A percentile compares a stretch with the other conserved stretches of the same genome.
phyloP scores from a whole-genome alignment of 2,888 invertebrate genomes.

The Lutraria lutraria region DNA sequence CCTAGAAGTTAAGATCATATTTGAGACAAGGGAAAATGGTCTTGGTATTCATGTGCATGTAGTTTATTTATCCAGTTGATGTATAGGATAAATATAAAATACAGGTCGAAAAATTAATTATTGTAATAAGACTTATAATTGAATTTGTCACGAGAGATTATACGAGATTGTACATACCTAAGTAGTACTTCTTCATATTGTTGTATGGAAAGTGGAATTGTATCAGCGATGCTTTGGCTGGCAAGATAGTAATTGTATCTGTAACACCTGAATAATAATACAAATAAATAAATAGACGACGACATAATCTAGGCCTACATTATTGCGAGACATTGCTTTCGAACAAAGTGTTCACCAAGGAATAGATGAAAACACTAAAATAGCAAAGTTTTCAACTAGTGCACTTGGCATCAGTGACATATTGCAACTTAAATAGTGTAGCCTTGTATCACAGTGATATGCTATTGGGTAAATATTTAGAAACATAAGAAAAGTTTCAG shows the following conservation, averaged over 20 bases:
- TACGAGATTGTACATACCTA: constrained; percentile 48
- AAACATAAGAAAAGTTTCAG: too few relatives aligned
- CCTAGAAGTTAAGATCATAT: too few relatives aligned
- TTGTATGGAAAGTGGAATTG: constrained; percentile 54
- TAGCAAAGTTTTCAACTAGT: neutral
- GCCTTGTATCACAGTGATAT: too few relatives aligned
- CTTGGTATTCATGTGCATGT: too few relatives aligned
- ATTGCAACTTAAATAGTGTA: neutral
- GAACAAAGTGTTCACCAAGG: neutral
- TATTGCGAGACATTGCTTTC: neutral
- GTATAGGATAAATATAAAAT: too few relatives aligned
- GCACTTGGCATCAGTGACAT: too few relatives aligned
- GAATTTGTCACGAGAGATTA: neutral
- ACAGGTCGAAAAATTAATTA: neutral
- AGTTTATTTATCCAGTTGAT: too few relatives aligned
- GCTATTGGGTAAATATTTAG: too few relatives aligned
- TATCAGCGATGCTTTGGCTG: constrained; percentile 61
- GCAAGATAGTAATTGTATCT: constrained; percentile 44
- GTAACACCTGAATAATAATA: constrained; percentile 9
- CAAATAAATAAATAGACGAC: neutral
- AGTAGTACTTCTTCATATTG: constrained; percentile 51
- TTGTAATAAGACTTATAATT: neutral
- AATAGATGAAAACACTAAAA: neutral
- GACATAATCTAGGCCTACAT: neutral
- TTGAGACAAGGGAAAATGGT: too few relatives aligned